Evolutionary conservation across 2,113 vertebrate genomes (phyloP), one percentile per base, ranked within the genome.

Genomic region (Chinchilla lanigera): DNA sequence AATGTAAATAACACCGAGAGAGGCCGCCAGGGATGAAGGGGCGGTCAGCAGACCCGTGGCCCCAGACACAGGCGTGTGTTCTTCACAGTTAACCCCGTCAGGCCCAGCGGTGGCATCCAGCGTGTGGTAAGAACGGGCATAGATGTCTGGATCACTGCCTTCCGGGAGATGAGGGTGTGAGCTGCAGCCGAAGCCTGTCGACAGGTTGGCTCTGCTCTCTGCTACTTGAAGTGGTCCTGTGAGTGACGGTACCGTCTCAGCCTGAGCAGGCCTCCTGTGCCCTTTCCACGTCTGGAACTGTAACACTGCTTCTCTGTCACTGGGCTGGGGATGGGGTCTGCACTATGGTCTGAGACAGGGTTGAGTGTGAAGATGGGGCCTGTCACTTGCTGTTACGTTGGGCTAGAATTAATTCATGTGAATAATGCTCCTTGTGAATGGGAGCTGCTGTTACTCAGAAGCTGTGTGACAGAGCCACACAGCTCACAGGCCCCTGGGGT

Each of bases 251-350:
- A 7, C 3, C 58, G 1, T 35, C 41, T 44, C 67, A 5, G 3
- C 28, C 28, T 35, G 4, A 35, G 9, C 3, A 35, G 38, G 22
- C 38, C 11, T 77, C 26, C 12, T 47, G 17, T 86, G 13, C 54
- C 12, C 14, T 47, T 89, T 86, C 73, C 38, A 28, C 24, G 10
- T 28, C 35, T 20, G 5, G 33, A 22, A 0, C 11, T 11, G 13
- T 2, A 33, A 4, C 8, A 3, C 14, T 11, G 60, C 17, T 35
- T 19, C 28, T 61, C 20, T 28, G 30, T 35, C 20, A n/a, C 41
- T 16, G 0, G 10, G 26, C 0, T 20, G 16, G 52, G 26, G 69
- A 56, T 60, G 28, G 28, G 1, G 0, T 24, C 35, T 75, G 6
- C n/a, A 30, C 17, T 17, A 41, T 65, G 47, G 22, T n/a, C n/a